phyloP scores from a whole-genome alignment of 2,888 invertebrate species.

The Hydraecia micacea region DNA sequence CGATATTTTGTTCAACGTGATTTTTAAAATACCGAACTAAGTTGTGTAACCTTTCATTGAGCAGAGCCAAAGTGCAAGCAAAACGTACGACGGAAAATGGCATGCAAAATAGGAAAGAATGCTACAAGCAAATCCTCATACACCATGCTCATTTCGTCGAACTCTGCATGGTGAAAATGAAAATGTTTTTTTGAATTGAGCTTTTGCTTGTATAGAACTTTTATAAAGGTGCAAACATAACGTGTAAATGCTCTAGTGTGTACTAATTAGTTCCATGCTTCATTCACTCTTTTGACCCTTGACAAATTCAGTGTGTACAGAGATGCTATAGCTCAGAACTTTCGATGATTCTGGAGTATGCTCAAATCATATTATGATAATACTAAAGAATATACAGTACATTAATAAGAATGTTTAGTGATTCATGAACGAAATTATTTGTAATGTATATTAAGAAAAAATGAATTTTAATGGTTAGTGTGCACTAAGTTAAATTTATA shows the following conservation, averaged over 20 bases:
- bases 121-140: background rate
- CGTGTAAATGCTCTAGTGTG: conserved; percentile 27
- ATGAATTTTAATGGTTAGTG: conserved; percentile 89
- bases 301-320: conserved; percentile 72
- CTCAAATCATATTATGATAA: conserved; percentile 79
- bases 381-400: conserved; percentile 69
- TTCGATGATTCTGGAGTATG: conserved; percentile 73
- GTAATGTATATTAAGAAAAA: conserved; percentile 90
- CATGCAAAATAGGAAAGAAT: background rate
- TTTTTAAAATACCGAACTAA: background rate
- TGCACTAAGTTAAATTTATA: conserved; percentile 81
- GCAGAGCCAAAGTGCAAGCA: conserved; percentile 4
- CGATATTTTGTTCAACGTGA: background rate
- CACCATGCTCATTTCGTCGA: background rate
- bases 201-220: background rate
- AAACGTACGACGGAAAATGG: background rate
- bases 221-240: background rate
- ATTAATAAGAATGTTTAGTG: conserved; percentile 73
- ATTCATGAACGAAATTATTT: conserved; percentile 87
- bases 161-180: background rate
- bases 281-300: conserved; percentile 27
- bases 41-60: background rate
- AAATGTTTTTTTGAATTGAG: background rate
- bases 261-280: conserved; percentile 13
- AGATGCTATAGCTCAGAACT: conserved; percentile 70